These are phyloP conservation scores for Malurus elegans DNA, from an alignment of 2,113 vertebrate species.

Conservation along the genomic window DNA sequence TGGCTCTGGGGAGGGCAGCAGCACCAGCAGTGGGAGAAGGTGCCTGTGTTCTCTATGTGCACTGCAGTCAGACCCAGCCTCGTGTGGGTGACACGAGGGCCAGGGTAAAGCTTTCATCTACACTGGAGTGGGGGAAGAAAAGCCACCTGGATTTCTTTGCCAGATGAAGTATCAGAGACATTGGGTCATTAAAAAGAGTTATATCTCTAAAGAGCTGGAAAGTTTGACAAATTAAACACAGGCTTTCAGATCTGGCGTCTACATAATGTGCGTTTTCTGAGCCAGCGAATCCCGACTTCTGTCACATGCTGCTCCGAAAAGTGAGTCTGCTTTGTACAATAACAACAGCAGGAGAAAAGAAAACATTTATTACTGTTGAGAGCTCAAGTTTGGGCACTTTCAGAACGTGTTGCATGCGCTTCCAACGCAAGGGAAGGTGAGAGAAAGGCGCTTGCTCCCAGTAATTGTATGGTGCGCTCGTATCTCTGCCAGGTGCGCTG, in stretches of 20 bases:
- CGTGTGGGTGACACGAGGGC: background rate
- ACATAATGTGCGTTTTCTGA: conserved; percentile 23
- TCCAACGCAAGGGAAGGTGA: conserved; percentile 6
- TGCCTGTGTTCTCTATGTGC: background rate
- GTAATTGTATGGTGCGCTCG: conserved; percentile 25
- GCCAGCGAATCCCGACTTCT: background rate
- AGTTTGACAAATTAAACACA: conserved; percentile 40
- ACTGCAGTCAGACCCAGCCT: background rate
- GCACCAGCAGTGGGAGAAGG: background rate
- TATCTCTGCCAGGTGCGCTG: conserved; percentile 33
- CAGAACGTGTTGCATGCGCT: background rate
- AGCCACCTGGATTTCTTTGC: conserved; percentile 20
- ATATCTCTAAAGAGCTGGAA: background rate
- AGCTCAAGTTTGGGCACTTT: conserved; percentile 12
- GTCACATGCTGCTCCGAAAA: conserved; percentile 14
- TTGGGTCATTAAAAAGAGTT: background rate
- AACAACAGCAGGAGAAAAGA: conserved; percentile 19
- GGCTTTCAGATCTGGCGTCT: conserved; percentile 35
- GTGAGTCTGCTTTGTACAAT: conserved; percentile 20
- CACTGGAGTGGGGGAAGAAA: background rate
- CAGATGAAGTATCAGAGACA: background rate
- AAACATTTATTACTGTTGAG: conserved; percentile 4
- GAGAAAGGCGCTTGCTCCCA: conserved; percentile 5
- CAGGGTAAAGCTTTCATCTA: background rate
- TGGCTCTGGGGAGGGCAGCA: background rate